A percentile compares a stretch with the other conserved stretches of the same genome.
Evolutionary conservation across 2,797 vertebrate genomes (phyloP).

Genomic region (Gambelia wislizenii): DNA sequence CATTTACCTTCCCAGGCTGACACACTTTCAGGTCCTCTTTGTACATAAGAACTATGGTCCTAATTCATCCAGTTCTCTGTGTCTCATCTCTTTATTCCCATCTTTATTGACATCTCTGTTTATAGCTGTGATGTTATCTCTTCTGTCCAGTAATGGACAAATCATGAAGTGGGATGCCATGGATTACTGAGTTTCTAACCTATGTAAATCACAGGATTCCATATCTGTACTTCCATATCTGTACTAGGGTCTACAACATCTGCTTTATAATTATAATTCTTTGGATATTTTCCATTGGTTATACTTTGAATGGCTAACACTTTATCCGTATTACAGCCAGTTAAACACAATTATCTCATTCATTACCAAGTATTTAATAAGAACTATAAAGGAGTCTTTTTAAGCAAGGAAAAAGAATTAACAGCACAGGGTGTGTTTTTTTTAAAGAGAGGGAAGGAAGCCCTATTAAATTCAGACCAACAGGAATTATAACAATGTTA

Average conservation of each 20-base stretch:
- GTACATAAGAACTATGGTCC: no score
- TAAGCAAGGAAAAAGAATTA: constrained; percentile 2
- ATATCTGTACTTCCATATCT: background rate
- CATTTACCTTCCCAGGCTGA: no score
- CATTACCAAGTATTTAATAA: constrained; percentile 28
- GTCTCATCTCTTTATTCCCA: no score
- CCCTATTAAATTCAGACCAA: constrained; percentile 6
- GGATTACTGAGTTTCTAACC: background rate
- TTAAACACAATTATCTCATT: constrained; percentile 32
- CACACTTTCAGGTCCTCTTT: no score
- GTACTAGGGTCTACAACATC: background rate
- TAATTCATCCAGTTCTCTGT: no score
- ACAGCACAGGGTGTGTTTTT: no score
- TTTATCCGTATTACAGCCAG: constrained; percentile 3
- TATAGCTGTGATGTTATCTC: background rate
- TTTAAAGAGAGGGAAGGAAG: background rate
- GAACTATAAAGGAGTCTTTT: constrained; percentile 13
- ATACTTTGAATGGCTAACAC: background rate
- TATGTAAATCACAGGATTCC: background rate
- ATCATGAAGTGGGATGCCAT: background rate
- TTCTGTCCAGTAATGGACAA: background rate
- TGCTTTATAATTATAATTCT: constrained; percentile 3
- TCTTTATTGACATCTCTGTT: no score
- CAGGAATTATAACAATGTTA: background rate
- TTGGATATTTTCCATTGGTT: background rate